phyloP scores from a whole-genome alignment of 2,888 invertebrate species.

The Nephrotoma flavescens region DNA sequence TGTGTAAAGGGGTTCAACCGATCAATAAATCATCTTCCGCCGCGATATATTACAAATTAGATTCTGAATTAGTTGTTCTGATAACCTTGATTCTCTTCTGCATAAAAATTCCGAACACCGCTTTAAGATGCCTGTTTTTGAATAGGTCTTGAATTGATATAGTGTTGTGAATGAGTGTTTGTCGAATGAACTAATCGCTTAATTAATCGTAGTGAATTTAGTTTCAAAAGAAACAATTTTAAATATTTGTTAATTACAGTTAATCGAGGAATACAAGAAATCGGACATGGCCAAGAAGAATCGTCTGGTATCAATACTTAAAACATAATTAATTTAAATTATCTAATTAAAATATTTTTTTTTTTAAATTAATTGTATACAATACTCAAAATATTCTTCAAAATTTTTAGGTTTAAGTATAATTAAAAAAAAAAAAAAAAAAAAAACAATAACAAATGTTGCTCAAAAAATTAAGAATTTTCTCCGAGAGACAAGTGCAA shows the following conservation, averaged over 20 bases:
- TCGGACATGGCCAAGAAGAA: constrained; percentile 29
- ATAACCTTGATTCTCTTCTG: too few species aligned
- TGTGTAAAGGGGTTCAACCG: too few species aligned
- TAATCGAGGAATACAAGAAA: constrained; percentile 29
- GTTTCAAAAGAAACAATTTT: background rate
- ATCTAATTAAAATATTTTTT: background rate
- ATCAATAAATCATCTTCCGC: too few species aligned
- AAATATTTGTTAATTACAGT: constrained; percentile 16
- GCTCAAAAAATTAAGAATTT: background rate
- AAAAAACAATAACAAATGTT: background rate
- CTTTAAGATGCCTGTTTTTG: too few species aligned
- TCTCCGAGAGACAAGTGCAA: background rate
- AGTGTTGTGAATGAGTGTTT: too few species aligned
- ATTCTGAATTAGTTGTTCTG: too few species aligned
- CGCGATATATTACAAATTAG: too few species aligned
- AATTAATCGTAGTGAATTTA: too few species aligned
- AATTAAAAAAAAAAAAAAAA: background rate
- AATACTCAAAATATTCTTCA: background rate
- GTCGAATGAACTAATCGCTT: too few species aligned
- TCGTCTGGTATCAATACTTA: constrained; percentile 24
- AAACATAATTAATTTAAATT: constrained; percentile 7
- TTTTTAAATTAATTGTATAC: background rate
- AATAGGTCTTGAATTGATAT: too few species aligned
- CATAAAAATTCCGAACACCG: too few species aligned
- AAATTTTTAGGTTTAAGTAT: background rate